These are phyloP conservation scores for Phymorhynchus buccinoides DNA, from an alignment of 1,140 invertebrate species.

Conservation along the genomic window DNA sequence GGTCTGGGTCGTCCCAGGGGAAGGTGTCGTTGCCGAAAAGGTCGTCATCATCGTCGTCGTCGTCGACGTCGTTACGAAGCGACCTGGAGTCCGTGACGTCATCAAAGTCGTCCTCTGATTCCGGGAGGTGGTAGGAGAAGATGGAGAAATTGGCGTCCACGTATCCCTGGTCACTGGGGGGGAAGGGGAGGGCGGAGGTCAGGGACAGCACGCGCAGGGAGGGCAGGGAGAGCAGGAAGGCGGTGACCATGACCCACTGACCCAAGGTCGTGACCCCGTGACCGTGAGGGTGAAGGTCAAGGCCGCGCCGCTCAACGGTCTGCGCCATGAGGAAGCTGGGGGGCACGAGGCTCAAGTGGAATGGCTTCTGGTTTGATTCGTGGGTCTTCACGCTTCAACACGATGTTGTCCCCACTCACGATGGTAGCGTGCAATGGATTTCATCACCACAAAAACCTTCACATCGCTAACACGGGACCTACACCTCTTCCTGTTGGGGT, in stretches of 20 bases:
- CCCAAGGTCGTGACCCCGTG: not conserved
- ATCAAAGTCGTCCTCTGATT: slow-evolving; percentile 42
- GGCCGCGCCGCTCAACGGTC: not conserved
- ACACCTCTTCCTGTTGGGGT: too few relatives aligned
- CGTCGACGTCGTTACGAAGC: not conserved
- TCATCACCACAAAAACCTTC: too few relatives aligned
- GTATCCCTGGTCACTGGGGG: slow-evolving; percentile 22
- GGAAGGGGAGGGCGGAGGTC: slow-evolving; percentile 24
- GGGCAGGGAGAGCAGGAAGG: not conserved
- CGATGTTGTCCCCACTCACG: too few relatives aligned
- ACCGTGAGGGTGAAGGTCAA: too few relatives aligned
- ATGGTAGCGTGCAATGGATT: too few relatives aligned
- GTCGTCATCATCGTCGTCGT: not conserved
- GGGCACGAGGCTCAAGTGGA: too few relatives aligned
- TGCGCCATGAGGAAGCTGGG: not conserved
- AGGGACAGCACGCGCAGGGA: slow-evolving; percentile 4
- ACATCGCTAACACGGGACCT: too few relatives aligned
- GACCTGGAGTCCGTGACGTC: not conserved
- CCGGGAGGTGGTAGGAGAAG: slow-evolving; percentile 45
- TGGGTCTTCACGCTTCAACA: too few relatives aligned
- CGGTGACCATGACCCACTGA: not conserved
- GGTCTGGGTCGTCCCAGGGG: not conserved
- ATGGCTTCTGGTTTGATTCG: too few relatives aligned
- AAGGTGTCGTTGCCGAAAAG: slow-evolving; percentile 16
- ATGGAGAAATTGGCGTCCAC: slow-evolving; percentile 40